A percentile compares a stretch with the other conserved stretches of the same genome.
Evolutionary conservation across 1,140 invertebrate genomes (phyloP).

Genomic region (Heliconius eleuchia): DNA sequence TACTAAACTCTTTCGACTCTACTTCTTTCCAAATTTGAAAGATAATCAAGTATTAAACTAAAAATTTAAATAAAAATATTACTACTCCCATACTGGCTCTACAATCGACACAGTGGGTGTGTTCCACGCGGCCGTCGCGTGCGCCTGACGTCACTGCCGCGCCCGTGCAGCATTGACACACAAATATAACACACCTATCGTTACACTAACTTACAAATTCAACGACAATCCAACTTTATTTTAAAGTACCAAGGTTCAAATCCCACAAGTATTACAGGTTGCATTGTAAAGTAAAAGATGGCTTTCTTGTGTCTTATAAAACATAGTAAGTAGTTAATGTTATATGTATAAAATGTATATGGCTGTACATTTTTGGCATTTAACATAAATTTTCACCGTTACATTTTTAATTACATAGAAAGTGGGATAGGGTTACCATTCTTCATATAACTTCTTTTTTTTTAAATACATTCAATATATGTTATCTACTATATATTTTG

Average conservation of each 20-base stretch:
- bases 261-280: not conserved
- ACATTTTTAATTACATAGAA: too few species aligned
- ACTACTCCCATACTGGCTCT: not conserved
- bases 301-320: not conserved
- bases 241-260: not conserved
- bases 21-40: too few species aligned
- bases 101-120: constrained; percentile 50
- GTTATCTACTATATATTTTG: not conserved
- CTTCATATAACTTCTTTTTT: too few species aligned
- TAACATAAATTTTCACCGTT: too few species aligned
- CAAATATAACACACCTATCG: constrained; percentile 30
- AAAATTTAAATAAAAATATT: not conserved
- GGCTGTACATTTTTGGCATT: not conserved
- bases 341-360: not conserved
- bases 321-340: not conserved
- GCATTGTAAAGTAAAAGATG: not conserved
- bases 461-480: not conserved
- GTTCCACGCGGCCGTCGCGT: constrained; percentile 55
- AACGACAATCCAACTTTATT: not conserved
- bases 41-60: not conserved
- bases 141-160: constrained; percentile 64
- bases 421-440: too few species aligned
- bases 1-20: too few species aligned
- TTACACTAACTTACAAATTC: not conserved
- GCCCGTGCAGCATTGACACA: constrained; percentile 55